Percentiles rank a stretch among this genome's conserved stretches.
These are phyloP conservation scores for Micromys minutus DNA, from an alignment of 2,113 vertebrate genomes.

Conservation along the genomic window DNA sequence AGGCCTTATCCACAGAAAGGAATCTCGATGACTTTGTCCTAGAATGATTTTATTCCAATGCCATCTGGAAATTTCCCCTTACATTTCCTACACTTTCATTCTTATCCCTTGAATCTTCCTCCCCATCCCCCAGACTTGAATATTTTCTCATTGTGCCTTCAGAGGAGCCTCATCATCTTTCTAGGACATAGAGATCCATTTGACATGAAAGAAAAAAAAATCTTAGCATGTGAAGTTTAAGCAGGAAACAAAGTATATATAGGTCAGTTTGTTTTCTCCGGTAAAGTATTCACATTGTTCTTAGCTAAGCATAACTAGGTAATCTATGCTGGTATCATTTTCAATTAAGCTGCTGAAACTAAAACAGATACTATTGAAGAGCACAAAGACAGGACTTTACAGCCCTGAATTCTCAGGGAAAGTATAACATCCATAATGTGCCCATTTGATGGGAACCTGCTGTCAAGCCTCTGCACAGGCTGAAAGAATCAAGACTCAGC, in stretches of 20 bases:
- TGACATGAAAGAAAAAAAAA: constrained; percentile 47
- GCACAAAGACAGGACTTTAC: constrained; percentile 1
- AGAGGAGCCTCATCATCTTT: not conserved
- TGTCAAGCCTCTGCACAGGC: constrained; percentile 73
- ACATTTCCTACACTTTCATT: not conserved
- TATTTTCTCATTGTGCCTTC: constrained; percentile 55
- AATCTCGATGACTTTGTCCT: constrained; percentile 34
- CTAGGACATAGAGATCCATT: not conserved
- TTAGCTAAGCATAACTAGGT: constrained; percentile 76
- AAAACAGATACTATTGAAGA: constrained; percentile 65
- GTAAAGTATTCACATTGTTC: constrained; percentile 67
- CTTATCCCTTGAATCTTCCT: not conserved
- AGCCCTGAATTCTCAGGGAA: not conserved
- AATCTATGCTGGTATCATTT: constrained; percentile 79
- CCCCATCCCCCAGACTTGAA: not conserved
- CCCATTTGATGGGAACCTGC: not conserved
- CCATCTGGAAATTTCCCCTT: not conserved
- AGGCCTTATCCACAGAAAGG: not conserved
- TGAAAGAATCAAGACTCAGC: constrained; percentile 15
- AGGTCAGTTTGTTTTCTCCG: not conserved
- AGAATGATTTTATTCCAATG: not conserved
- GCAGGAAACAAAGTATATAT: not conserved
- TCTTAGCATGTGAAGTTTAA: constrained; percentile 26
- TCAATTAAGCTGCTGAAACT: constrained; percentile 78
- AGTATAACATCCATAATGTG: constrained; percentile 21